Evolutionary conservation across 2,113 vertebrate species (phyloP), one percentile per base, ranked within the genome.

Genomic region (Sturnus vulgaris): DNA sequence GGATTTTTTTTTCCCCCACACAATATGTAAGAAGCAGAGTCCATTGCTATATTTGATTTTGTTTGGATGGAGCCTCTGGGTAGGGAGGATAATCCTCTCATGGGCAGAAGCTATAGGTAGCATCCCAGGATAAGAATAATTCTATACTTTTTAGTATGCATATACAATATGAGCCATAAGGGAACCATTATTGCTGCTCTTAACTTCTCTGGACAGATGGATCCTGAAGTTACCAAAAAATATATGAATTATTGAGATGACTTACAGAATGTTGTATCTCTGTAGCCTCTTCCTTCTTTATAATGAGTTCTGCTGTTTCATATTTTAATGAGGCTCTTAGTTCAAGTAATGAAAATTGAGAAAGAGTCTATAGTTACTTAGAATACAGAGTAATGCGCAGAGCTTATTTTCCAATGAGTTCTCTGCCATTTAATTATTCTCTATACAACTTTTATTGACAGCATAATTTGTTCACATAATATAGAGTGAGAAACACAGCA

Each of bases 241-340:
- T 33, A 49, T 12, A 19, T 64, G 19, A 88, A 72, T 93, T 92
- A 57, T 52, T 84, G 84, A 83, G n/a, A 39, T 52, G 19, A 47
- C 30, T 88, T 86, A 49, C 28, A 78, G 85, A 78, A 73, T 69
- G 37, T n/a, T 53, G 24, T 33, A 46, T 33, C 53, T 90, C 63
- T 78, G 24, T 72, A 89, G 52, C 66, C 21, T 70, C 31, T 82
- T 83, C 55, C 33, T 92, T 60, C 30, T 70, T 64, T 69, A 17
- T 81, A 93, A 86, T 46, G 63, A 76, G 28, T 61, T 78, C 87
- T 93, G 25, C 49, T 33, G 44, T 75, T 95, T 90, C 47, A 40
- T 87, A 84, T 87, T 86, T 91, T 93, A 90, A 91, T 88, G 37
- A 91, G 78, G 76, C 81, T 73, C 81, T 92, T 77, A 61, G 63